Percentiles rank a stretch among this genome's conserved stretches.
phyloP scores from a whole-genome alignment of 2,888 invertebrate genomes.

The Icerya purchasi region DNA sequence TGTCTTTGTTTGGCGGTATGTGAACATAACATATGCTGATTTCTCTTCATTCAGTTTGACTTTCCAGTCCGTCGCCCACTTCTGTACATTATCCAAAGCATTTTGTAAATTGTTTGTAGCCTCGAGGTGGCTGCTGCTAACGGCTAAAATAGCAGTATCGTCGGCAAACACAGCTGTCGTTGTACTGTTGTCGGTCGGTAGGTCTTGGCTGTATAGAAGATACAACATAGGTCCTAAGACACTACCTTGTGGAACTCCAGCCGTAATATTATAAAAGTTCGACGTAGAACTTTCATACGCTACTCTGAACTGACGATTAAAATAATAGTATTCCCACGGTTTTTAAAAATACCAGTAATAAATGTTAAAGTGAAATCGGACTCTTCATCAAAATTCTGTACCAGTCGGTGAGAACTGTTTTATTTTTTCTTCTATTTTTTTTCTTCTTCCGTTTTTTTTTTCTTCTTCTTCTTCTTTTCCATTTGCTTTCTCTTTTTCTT shows the following conservation, averaged over 20 bases:
- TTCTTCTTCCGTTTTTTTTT: too few species aligned
- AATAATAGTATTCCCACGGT: too few species aligned
- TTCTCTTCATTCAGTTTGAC: background rate
- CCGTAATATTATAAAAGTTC: background rate
- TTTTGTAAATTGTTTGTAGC: background rate
- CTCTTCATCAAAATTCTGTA: too few species aligned
- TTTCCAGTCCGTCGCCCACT: background rate
- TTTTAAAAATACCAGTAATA: too few species aligned
- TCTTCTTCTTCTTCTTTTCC: too few species aligned
- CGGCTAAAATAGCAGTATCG: background rate
- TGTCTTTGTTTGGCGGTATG: background rate
- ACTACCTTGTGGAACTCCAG: background rate
- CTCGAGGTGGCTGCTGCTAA: background rate
- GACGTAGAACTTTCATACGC: background rate
- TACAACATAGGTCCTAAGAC: background rate
- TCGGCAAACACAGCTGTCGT: background rate
- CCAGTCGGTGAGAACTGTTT: too few species aligned
- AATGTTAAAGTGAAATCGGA: too few species aligned
- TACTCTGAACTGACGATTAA: background rate
- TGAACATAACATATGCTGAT: background rate
- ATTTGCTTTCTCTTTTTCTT: too few species aligned
- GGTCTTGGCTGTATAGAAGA: too few species aligned
- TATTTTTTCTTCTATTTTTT: too few species aligned
- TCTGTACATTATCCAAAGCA: background rate
- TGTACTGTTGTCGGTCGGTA: background rate